Conservation (phyloP, 1,140 invertebrate species). For the Nylanderia fulva region DNA sequence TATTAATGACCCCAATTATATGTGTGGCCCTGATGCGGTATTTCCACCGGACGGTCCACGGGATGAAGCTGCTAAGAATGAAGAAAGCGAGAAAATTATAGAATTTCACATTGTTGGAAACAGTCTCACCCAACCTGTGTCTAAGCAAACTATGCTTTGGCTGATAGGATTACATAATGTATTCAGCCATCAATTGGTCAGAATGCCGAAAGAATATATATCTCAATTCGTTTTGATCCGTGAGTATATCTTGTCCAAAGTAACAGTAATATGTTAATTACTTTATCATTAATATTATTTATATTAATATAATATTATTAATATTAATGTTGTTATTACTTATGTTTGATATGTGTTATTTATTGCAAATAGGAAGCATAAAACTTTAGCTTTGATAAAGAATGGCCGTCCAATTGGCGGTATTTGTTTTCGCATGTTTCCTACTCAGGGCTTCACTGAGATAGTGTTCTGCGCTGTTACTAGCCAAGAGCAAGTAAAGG, state of each 20-base stretch:
- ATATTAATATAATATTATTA: too few species aligned
- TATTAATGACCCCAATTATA: conserved; percentile 92
- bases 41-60: conserved; percentile 94
- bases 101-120: conserved; percentile 98
- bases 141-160: conserved; percentile 97
- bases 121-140: conserved; percentile 94
- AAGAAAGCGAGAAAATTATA: conserved; percentile 95
- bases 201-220: conserved; percentile 99
- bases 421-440: conserved; percentile 98
- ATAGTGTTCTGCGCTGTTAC: conserved; percentile 99
- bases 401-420: conserved; percentile 97
- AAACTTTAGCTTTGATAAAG: conserved; percentile 96
- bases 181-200: conserved; percentile 97
- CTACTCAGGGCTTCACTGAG: conserved; percentile 98
- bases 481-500: conserved; percentile 98
- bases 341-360: too few species aligned
- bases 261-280: neutral
- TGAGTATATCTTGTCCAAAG: conserved; percentile 86
- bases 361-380: conserved; percentile 92
- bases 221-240: conserved; percentile 98
- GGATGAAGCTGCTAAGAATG: conserved; percentile 96
- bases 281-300: too few species aligned
- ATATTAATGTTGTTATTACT: too few species aligned
- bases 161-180: conserved; percentile 97
- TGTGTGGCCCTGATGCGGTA: conserved; percentile 93